A percentile compares a stretch with the other conserved stretches of the same genome.
phyloP scores from a whole-genome alignment of 2,888 invertebrate genomes.

The Drymonia ruficornis region DNA sequence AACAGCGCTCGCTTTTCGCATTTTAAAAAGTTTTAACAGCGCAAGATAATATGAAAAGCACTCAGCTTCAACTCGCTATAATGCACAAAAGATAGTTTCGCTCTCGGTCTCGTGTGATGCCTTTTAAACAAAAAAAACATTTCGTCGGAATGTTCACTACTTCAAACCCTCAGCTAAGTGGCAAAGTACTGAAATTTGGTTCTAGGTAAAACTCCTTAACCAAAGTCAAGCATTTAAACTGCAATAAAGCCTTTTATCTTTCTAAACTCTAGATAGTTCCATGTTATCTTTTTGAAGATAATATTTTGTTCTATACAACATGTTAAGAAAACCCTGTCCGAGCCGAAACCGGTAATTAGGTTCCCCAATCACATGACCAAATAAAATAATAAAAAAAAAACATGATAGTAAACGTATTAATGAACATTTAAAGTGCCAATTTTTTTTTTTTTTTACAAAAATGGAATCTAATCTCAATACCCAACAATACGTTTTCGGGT shows the following conservation, averaged over 20 bases:
- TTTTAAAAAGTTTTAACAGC: not conserved
- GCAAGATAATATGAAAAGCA: not conserved
- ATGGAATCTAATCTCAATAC: too few species aligned
- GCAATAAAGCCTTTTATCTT: constrained; percentile 2
- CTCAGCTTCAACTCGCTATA: not conserved
- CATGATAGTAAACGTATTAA: too few species aligned
- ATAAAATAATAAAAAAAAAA: too few species aligned
- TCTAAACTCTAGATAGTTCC: not conserved
- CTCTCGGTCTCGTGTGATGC: too few species aligned
- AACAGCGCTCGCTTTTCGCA: not conserved
- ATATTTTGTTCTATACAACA: too few species aligned
- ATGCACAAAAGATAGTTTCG: constrained; percentile 1
- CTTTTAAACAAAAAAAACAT: constrained; percentile 1
- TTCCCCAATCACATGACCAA: too few species aligned
- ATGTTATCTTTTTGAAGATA: not conserved
- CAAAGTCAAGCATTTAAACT: constrained; percentile 1
- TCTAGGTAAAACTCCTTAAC: not conserved
- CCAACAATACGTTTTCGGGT: too few species aligned
- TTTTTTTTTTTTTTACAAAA: too few species aligned
- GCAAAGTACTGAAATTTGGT: not conserved
- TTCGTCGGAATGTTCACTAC: not conserved
- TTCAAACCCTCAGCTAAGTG: not conserved
- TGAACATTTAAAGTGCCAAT: too few species aligned
- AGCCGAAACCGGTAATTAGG: too few species aligned
- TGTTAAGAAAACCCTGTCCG: too few species aligned